These are phyloP conservation scores for Cacatua alba DNA, from an alignment of 2,113 vertebrate genomes.

Conservation along the genomic window DNA sequence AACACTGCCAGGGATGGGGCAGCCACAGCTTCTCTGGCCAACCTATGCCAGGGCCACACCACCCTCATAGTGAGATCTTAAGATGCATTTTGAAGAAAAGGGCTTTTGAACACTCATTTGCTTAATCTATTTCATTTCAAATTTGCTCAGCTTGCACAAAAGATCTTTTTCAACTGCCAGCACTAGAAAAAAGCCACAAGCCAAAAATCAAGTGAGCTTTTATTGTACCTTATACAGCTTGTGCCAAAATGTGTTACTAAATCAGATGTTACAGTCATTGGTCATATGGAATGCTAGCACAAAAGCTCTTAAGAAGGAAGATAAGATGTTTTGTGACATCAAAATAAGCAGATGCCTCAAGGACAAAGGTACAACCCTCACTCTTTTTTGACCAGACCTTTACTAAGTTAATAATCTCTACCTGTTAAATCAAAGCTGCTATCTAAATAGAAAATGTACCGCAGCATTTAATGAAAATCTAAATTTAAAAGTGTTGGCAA, in stretches of 20 bases:
- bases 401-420: background rate
- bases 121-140: background rate
- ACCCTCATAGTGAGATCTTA: background rate
- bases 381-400: background rate
- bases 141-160: background rate
- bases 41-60: background rate
- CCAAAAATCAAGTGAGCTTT: background rate
- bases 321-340: background rate
- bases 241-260: background rate
- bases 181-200: background rate
- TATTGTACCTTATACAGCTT: background rate
- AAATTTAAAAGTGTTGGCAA: conserved; percentile 31
- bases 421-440: background rate
- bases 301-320: background rate
- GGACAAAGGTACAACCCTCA: background rate
- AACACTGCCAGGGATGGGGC: background rate
- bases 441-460: background rate
- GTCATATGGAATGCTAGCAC: background rate
- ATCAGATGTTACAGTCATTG: background rate
- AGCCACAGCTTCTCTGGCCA: background rate
- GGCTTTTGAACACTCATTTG: background rate
- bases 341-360: background rate
- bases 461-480: conserved; percentile 15
- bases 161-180: background rate
- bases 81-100: background rate